Conservation (phyloP, 2,113 vertebrate species). For the Arenaria interpres region DNA sequence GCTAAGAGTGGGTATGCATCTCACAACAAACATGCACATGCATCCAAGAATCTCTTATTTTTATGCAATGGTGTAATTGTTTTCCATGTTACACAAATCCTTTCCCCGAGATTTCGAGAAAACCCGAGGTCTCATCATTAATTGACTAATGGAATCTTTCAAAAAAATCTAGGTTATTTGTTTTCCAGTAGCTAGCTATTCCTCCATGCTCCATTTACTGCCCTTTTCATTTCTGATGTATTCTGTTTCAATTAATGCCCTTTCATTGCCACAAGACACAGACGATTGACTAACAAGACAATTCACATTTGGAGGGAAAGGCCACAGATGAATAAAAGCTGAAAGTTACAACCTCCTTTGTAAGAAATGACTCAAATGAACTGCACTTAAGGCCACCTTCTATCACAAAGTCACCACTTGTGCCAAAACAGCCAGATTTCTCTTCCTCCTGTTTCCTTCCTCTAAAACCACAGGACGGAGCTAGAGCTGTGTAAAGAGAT, state of each 20-base stretch:
- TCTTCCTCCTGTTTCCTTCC: not conserved
- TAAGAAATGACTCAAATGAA: not conserved
- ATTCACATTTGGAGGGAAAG: not conserved
- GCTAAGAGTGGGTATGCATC: rapidly evolving
- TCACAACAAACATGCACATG: rapidly evolving
- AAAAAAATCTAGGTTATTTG: not conserved
- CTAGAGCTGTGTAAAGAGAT: not conserved
- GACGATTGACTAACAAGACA: not conserved
- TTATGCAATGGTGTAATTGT: rapidly evolving
- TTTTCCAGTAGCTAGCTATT: not conserved
- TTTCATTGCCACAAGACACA: constrained; percentile 16
- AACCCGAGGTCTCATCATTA: not conserved
- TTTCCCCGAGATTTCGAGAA: not conserved
- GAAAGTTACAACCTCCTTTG: not conserved
- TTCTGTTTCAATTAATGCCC: constrained; percentile 5
- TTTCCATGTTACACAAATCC: not conserved
- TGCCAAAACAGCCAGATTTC: not conserved
- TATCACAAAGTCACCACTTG: not conserved
- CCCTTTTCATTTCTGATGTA: not conserved
- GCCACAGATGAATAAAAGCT: not conserved
- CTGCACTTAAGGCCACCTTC: not conserved
- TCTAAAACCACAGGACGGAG: not conserved
- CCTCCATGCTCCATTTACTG: constrained; percentile 10
- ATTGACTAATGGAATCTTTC: not conserved
- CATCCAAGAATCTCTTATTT: not conserved